phyloP scores from a whole-genome alignment of 2,888 invertebrate genomes.

The Nemurella pictetii region DNA sequence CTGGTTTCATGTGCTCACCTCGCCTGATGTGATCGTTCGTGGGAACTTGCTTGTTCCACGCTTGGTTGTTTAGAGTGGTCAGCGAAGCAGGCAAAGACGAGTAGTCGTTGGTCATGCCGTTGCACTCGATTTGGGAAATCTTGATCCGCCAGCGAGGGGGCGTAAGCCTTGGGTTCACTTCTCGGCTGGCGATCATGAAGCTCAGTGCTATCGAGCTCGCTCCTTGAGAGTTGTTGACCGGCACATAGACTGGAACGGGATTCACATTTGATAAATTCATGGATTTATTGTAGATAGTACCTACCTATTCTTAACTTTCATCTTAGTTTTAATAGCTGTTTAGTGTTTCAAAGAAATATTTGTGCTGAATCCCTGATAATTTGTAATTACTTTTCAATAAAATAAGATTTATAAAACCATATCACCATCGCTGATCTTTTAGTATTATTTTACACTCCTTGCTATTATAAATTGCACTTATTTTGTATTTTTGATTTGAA shows the following conservation, averaged over 20 bases:
- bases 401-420: background rate
- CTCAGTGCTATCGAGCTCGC: background rate
- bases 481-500: too few species aligned
- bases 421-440: too few species aligned
- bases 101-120: constrained; percentile 50
- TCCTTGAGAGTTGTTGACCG: constrained; percentile 2
- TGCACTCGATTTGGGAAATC: constrained; percentile 65
- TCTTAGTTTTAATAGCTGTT: too few species aligned
- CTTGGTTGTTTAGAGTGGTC: background rate
- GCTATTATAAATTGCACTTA: too few species aligned
- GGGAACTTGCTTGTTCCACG: constrained; percentile 10
- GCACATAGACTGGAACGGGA: constrained; percentile 19
- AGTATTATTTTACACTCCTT: too few species aligned
- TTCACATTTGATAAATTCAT: background rate
- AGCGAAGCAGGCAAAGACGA: background rate
- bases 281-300: background rate
- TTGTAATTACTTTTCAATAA: too few species aligned
- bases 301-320: background rate
- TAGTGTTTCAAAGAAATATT: too few species aligned
- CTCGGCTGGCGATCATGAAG: constrained; percentile 11
- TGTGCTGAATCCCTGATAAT: too few species aligned
- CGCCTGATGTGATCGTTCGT: constrained; percentile 9
- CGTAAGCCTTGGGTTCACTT: constrained; percentile 9
- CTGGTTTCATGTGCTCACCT: background rate
- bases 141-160: constrained; percentile 59